These are phyloP conservation scores for Vireo griseus DNA, from an alignment of 2,797 vertebrate genomes.

Conservation along the genomic window DNA sequence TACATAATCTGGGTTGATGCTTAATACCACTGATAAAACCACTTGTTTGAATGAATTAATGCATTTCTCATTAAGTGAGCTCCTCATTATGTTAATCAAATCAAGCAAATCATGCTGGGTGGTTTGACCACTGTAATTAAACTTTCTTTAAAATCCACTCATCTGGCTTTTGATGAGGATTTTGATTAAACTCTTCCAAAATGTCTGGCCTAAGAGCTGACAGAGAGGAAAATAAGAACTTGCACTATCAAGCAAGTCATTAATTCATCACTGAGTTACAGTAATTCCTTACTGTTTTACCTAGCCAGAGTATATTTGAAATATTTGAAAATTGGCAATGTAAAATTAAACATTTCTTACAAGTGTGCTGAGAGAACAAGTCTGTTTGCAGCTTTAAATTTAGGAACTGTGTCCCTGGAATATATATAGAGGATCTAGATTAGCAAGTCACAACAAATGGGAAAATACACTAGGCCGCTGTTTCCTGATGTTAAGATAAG, in stretches of 20 bases:
- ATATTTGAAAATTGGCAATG: not conserved
- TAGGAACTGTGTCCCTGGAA: not conserved
- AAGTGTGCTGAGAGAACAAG: not conserved
- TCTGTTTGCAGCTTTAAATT: constrained; percentile 33
- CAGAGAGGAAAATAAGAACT: not conserved
- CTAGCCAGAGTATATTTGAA: not conserved
- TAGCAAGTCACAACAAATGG: not conserved
- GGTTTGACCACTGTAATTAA: constrained; percentile 65
- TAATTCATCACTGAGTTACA: not conserved
- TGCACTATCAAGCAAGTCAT: not conserved
- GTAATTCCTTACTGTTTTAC: constrained; percentile 4
- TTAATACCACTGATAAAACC: constrained; percentile 58
- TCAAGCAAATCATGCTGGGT: constrained; percentile 52
- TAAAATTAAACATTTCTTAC: constrained; percentile 21
- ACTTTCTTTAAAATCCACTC: constrained; percentile 49
- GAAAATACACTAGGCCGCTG: not conserved
- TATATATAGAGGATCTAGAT: not conserved
- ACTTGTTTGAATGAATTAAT: constrained; percentile 63
- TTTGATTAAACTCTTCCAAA: constrained; percentile 63
- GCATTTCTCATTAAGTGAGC: constrained; percentile 61
- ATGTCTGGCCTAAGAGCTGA: not conserved
- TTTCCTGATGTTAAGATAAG: not conserved
- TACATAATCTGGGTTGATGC: constrained; percentile 33
- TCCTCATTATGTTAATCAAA: constrained; percentile 63
- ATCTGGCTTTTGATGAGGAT: constrained; percentile 58